A percentile compares a stretch with the other conserved stretches of the same genome.
These are phyloP conservation scores for Acridotheres tristis DNA, from an alignment of 2,797 vertebrate species.

Conservation along the genomic window DNA sequence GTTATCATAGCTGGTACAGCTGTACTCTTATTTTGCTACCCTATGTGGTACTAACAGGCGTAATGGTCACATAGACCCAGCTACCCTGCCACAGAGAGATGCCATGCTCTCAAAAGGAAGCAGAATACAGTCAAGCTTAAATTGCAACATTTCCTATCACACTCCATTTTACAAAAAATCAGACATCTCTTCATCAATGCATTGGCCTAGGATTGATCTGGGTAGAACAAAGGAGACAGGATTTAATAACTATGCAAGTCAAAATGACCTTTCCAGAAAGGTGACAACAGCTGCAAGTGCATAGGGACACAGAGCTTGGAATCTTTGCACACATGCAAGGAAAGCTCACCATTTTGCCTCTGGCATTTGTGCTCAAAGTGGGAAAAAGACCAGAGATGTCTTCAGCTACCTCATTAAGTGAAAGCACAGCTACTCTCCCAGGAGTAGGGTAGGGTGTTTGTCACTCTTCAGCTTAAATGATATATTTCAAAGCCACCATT, in stretches of 20 bases:
- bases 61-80: neutral
- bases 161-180: neutral
- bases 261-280: conserved; percentile 46
- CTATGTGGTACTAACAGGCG: neutral
- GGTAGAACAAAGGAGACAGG: conserved; percentile 27
- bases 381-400: conserved; percentile 19
- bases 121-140: neutral
- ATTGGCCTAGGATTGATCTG: conserved; percentile 18
- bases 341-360: conserved; percentile 36
- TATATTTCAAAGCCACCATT: conserved; percentile 54
- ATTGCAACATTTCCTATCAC: neutral
- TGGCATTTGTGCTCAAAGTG: conserved; percentile 29
- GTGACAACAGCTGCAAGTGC: conserved; percentile 21
- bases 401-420: conserved; percentile 57
- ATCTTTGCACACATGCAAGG: neutral
- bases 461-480: conserved; percentile 35
- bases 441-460: conserved; percentile 30
- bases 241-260: conserved; percentile 45
- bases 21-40: neutral
- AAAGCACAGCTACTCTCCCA: conserved; percentile 25
- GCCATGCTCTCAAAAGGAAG: neutral
- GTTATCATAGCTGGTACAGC: neutral
- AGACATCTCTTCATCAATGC: neutral
- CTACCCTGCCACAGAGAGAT: neutral
- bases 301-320: neutral